phyloP scores from a whole-genome alignment of 2,888 invertebrate species.

The Arrhopalites spinosus region DNA sequence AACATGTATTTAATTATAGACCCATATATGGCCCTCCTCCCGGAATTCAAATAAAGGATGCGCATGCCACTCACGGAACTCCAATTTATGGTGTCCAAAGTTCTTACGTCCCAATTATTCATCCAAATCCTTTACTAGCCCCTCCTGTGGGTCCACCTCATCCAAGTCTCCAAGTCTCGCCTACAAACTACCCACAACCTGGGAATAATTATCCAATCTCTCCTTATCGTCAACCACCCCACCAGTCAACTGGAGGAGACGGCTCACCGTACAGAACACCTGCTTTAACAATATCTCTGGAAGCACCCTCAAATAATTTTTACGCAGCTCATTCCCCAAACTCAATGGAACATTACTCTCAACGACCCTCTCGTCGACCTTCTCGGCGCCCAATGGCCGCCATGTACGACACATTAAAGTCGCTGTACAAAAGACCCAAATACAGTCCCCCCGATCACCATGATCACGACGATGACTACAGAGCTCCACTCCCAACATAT shows the following conservation, averaged over 20 bases:
- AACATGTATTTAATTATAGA: too few relatives aligned
- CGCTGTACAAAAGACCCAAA: not conserved
- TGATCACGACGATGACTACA: not conserved
- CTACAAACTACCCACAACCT: not conserved
- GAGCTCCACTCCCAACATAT: not conserved
- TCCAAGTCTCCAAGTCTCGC: too few relatives aligned
- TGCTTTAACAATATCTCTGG: slow-evolving; percentile 18
- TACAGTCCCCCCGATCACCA: not conserved
- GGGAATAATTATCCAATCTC: not conserved
- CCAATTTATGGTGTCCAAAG: too few relatives aligned
- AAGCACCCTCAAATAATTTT: slow-evolving; percentile 15
- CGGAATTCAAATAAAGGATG: slow-evolving; percentile 1
- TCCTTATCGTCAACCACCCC: not conserved
- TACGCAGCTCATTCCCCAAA: not conserved
- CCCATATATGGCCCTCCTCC: slow-evolving; percentile 38
- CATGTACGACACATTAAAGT: not conserved
- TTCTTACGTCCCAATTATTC: not conserved
- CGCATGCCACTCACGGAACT: not conserved
- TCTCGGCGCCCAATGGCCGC: not conserved
- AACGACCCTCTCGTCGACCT: not conserved
- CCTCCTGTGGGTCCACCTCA: not conserved
- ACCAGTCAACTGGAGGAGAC: too few relatives aligned
- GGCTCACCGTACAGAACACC: too few relatives aligned
- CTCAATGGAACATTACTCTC: not conserved
- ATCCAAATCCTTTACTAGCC: not conserved